Evolutionary conservation across 2,797 vertebrate species (phyloP).

Genomic region (Rallus crepitans): DNA sequence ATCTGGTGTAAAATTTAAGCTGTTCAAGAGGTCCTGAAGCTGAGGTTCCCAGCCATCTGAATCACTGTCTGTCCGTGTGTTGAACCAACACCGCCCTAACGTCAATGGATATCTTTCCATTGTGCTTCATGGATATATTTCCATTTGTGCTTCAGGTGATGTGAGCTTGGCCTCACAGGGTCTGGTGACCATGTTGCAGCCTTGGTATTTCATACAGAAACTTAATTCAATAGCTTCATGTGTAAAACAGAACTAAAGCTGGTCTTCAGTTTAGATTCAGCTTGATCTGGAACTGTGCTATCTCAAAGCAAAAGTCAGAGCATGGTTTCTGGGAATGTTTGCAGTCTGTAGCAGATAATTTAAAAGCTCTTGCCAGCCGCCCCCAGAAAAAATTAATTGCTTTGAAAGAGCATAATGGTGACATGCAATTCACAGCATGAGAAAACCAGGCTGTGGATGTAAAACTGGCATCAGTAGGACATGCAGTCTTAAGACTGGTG

Average conservation of each 20-base stretch:
- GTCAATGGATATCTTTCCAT: not conserved
- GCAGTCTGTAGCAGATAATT: not conserved
- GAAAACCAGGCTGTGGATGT: not conserved
- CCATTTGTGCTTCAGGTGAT: not conserved
- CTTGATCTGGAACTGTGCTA: not conserved
- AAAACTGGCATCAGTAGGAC: not conserved
- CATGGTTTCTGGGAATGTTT: accelerated
- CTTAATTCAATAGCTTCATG: not conserved
- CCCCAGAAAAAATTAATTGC: not conserved
- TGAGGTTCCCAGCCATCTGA: not conserved
- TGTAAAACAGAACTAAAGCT: not conserved
- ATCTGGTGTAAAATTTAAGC: not conserved
- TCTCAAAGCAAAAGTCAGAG: not conserved
- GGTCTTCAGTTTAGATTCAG: not conserved
- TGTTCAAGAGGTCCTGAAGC: not conserved
- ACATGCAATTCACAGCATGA: not conserved
- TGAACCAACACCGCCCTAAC: not conserved
- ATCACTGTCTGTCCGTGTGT: not conserved
- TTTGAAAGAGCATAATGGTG: not conserved
- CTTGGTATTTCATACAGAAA: not conserved
- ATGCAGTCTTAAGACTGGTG: not conserved
- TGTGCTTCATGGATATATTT: not conserved
- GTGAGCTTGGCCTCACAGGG: not conserved
- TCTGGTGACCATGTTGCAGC: not conserved
- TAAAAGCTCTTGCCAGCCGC: not conserved